Conservation (phyloP, 2,113 vertebrate species). For the Anseranas semipalmata region DNA sequence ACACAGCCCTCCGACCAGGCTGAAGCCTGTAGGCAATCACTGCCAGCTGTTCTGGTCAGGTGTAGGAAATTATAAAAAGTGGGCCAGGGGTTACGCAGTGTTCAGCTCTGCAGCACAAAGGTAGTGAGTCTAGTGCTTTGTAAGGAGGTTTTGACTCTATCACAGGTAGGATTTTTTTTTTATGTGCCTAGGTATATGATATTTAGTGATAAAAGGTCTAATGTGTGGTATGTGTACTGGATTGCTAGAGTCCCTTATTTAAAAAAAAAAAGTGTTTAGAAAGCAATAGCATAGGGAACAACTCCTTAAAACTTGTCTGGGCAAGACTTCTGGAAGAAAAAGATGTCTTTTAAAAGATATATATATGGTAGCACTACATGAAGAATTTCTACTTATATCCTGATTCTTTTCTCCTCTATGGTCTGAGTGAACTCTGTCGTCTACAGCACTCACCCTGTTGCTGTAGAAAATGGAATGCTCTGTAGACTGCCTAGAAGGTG, state of each 20-base stretch:
- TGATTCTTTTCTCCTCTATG: not conserved
- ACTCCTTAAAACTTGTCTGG: not conserved
- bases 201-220: not conserved
- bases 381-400: not conserved
- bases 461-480: not conserved
- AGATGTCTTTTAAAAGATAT: not conserved
- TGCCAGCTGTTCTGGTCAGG: not conserved
- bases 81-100: not conserved
- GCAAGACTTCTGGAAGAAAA: not conserved
- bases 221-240: not conserved
- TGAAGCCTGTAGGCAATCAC: constrained; percentile 17
- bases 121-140: not conserved
- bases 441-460: not conserved
- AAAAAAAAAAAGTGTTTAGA: not conserved
- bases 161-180: not conserved
- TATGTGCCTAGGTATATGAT: not conserved
- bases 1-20: not conserved
- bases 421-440: not conserved
- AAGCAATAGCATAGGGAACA: not conserved
- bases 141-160: not conserved
- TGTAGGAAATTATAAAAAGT: not conserved
- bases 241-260: not conserved
- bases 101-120: not conserved
- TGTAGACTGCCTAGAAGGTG: not conserved
- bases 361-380: not conserved